A percentile compares a stretch with the other conserved stretches of the same genome.
These are phyloP conservation scores for Cheiracanthium punctorium DNA, from an alignment of 2,888 invertebrate species.

Conservation along the genomic window DNA sequence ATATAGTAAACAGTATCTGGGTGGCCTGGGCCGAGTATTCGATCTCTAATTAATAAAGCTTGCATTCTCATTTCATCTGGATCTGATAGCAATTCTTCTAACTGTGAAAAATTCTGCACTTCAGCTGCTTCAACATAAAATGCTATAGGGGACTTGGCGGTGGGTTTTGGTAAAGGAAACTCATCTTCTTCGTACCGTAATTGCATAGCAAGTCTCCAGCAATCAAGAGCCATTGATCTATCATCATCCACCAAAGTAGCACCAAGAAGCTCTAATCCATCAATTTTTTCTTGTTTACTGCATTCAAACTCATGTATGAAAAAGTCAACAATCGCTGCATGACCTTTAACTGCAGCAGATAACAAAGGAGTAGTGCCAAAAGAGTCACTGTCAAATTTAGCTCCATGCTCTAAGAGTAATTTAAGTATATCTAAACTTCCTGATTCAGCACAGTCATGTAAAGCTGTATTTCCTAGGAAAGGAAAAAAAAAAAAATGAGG, in stretches of 20 bases:
- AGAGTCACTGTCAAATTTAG: slow-evolving; percentile 94
- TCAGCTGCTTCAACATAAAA: slow-evolving; percentile 93
- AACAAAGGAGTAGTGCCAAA: slow-evolving; percentile 97
- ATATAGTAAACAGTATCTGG: slow-evolving; percentile 98
- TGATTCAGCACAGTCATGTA: slow-evolving; percentile 98
- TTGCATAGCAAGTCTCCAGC: slow-evolving; percentile 94
- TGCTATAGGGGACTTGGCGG: slow-evolving; percentile 82
- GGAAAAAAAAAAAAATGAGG: slow-evolving; percentile 75
- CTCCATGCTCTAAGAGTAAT: slow-evolving; percentile 89
- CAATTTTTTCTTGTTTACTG: slow-evolving; percentile 82
- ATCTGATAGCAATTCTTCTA: slow-evolving; percentile 91
- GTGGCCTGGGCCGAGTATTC: slow-evolving; percentile 93
- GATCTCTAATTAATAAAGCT: slow-evolving; percentile 88
- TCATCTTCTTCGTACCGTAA: slow-evolving; percentile 81
- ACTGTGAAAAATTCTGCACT: slow-evolving; percentile 84
- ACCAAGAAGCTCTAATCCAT: slow-evolving; percentile 92
- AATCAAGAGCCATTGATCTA: slow-evolving; percentile 91
- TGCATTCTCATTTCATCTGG: slow-evolving; percentile 98
- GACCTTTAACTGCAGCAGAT: slow-evolving; percentile 92
- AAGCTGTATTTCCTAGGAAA: slow-evolving; percentile 86
- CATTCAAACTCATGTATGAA: slow-evolving; percentile 86
- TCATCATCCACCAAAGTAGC: slow-evolving; percentile 98
- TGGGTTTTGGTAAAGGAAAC: slow-evolving; percentile 41
- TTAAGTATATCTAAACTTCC: slow-evolving; percentile 94
- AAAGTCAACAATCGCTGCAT: slow-evolving; percentile 94